These are phyloP conservation scores for Lithophane socia DNA, from an alignment of 2,888 invertebrate genomes.

Conservation along the genomic window DNA sequence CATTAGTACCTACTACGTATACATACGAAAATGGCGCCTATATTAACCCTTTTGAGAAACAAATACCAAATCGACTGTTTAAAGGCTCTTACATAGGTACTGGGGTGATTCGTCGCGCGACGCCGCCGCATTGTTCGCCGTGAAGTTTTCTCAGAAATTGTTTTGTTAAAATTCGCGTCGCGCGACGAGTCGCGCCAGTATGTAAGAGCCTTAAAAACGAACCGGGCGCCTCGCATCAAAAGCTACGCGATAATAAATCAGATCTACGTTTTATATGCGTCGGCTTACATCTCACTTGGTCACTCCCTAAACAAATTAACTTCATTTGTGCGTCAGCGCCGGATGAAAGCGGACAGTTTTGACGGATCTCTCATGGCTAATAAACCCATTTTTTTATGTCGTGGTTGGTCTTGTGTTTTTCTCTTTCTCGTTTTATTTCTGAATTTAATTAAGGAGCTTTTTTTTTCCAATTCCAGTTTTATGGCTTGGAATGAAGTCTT, in stretches of 20 bases:
- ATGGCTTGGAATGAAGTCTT: constrained; percentile 17
- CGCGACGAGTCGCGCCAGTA: too few relatives aligned
- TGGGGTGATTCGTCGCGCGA: too few relatives aligned
- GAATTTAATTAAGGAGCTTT: constrained; percentile 24
- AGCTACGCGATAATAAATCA: constrained; percentile 50
- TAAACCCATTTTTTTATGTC: constrained; percentile 53
- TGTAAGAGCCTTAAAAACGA: neutral
- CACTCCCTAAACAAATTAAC: constrained; percentile 64
- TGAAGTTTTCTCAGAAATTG: too few relatives aligned
- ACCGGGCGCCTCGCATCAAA: constrained; percentile 38
- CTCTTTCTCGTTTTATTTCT: constrained; percentile 38
- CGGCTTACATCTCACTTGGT: constrained; percentile 63
- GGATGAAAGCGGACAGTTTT: constrained; percentile 19
- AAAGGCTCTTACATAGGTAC: too few relatives aligned
- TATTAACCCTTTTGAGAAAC: neutral
- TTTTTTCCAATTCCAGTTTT: constrained; percentile 17
- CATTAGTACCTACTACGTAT: too few relatives aligned
- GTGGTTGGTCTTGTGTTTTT: constrained; percentile 54
- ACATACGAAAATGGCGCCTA: too few relatives aligned
- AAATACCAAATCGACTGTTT: neutral
- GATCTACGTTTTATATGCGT: constrained; percentile 33
- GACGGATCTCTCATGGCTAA: constrained; percentile 43
- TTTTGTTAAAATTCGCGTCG: too few relatives aligned
- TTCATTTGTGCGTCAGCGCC: constrained; percentile 46
- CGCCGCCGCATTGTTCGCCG: too few relatives aligned